Evolutionary conservation across 2,888 invertebrate species (phyloP), one percentile per base, ranked within the genome.

Genomic region (Doris montereyensis): DNA sequence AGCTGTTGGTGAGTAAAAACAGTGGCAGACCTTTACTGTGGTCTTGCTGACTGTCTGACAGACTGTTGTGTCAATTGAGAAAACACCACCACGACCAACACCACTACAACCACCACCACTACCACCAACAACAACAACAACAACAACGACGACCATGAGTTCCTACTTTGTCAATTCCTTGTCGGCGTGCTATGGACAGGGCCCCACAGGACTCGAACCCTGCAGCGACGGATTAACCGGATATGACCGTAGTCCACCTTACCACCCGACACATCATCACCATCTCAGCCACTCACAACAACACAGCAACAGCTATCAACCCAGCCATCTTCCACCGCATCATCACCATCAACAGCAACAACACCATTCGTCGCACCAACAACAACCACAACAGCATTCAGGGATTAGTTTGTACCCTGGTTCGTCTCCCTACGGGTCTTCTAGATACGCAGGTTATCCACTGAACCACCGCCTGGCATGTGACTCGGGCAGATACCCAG

Each of bases 111-210:
- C n/a, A n/a, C n/a, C n/a, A n/a, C n/a, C n/a, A n/a, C n/a, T n/a
- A n/a, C n/a, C n/a, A n/a, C n/a, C n/a, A n/a, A n/a, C n/a, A n/a
- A n/a, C n/a, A n/a, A n/a, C n/a, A n/a, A n/a, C n/a, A 41, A 41
- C 52, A 41, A 41, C 5, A 10, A 5, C 5, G 17, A 41, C 35
- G 58, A 24, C 30, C 81, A 89, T 89, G 89, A 89, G 89, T 83
- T 89, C 89, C 73, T 89, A 89, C 85, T 89, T 89, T 83, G 89
- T 89, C 76, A 89, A 88, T 84, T 87, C 88, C 67, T 84, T 89
- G 74, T 87, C 89, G 71, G 86, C 87, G 79, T 89, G 88, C 83
- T 89, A 89, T 80, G 88, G 88, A 41, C 88, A 88, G 76, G 87
- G 86, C 30, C 84, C 86, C 32, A 86, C 86, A 10, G 83, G 86